These are phyloP conservation scores for Trachelus troglodyta DNA, from an alignment of 2,888 invertebrate species.

Conservation along the genomic window DNA sequence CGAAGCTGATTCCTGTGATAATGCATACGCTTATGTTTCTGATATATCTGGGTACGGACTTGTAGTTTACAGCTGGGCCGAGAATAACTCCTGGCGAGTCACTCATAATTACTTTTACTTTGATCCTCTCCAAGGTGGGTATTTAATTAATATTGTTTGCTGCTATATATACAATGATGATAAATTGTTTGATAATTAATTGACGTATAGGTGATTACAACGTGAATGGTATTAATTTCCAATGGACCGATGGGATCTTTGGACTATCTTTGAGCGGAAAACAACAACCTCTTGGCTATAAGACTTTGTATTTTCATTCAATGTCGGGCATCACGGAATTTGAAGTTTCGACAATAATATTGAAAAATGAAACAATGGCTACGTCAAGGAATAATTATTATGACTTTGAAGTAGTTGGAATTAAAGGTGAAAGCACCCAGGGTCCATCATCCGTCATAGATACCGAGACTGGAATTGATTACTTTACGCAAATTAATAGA, in stretches of 20 bases:
- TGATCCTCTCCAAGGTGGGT: constrained; percentile 73
- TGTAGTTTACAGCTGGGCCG: constrained; percentile 80
- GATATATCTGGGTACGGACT: constrained; percentile 82
- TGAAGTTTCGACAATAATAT: constrained; percentile 78
- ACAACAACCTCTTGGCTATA: constrained; percentile 69
- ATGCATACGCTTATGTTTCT: constrained; percentile 82
- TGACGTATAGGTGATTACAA: constrained; percentile 75
- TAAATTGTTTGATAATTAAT: constrained; percentile 1
- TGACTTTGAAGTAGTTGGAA: constrained; percentile 77
- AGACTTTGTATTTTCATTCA: constrained; percentile 85
- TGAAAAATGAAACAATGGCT: constrained; percentile 80
- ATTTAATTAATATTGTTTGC: neutral
- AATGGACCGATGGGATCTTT: constrained; percentile 88
- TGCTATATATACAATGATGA: neutral
- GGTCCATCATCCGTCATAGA: constrained; percentile 81
- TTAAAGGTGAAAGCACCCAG: constrained; percentile 78
- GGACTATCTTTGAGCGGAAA: constrained; percentile 76
- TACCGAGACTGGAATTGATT: constrained; percentile 75
- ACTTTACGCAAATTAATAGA: constrained; percentile 81
- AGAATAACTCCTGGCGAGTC: constrained; percentile 82
- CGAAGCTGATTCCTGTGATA: constrained; percentile 76
- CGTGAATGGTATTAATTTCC: constrained; percentile 83
- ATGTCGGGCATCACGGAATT: constrained; percentile 85
- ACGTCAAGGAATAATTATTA: constrained; percentile 76
- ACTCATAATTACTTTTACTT: constrained; percentile 87